A percentile compares a stretch with the other conserved stretches of the same genome.
These are phyloP conservation scores for Dallia pectoralis DNA, from an alignment of 2,797 vertebrate genomes.

Conservation along the genomic window DNA sequence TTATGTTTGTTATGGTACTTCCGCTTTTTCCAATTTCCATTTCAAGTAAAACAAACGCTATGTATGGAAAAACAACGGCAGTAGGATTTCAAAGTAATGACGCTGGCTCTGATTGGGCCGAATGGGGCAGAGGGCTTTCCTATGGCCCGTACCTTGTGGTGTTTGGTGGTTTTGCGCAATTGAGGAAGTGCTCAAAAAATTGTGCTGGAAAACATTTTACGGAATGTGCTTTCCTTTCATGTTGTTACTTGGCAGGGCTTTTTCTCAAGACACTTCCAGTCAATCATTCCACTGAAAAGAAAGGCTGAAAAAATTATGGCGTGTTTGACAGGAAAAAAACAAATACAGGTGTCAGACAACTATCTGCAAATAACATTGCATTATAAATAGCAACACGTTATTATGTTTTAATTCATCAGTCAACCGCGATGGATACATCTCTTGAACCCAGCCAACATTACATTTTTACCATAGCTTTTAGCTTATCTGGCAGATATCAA, in stretches of 20 bases:
- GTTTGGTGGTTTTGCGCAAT: conserved; percentile 23
- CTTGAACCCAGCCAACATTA: conserved; percentile 2
- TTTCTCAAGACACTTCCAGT: conserved; percentile 19
- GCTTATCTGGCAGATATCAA: conserved; percentile 10
- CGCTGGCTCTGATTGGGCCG: not conserved
- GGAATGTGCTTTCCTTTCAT: conserved; percentile 59
- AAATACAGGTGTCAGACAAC: too few species aligned
- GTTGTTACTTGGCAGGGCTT: conserved; percentile 50
- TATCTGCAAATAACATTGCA: too few species aligned
- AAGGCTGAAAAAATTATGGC: too few species aligned
- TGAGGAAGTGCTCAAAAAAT: conserved; percentile 30
- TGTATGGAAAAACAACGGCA: not conserved
- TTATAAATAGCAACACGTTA: too few species aligned
- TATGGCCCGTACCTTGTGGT: not conserved
- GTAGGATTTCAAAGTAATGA: not conserved
- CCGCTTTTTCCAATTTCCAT: not conserved
- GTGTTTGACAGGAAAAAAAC: too few species aligned
- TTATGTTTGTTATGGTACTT: conserved; percentile 13
- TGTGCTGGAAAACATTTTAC: conserved; percentile 37
- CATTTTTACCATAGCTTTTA: not conserved
- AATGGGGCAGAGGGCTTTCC: not conserved
- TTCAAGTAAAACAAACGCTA: conserved; percentile 9
- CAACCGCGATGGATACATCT: too few species aligned
- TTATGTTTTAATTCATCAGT: too few species aligned
- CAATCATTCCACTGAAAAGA: conserved; percentile 15